Percentiles rank a stretch among this genome's conserved stretches.
These are phyloP conservation scores for Sesamia inferens DNA, from an alignment of 2,888 invertebrate genomes.

Conservation along the genomic window DNA sequence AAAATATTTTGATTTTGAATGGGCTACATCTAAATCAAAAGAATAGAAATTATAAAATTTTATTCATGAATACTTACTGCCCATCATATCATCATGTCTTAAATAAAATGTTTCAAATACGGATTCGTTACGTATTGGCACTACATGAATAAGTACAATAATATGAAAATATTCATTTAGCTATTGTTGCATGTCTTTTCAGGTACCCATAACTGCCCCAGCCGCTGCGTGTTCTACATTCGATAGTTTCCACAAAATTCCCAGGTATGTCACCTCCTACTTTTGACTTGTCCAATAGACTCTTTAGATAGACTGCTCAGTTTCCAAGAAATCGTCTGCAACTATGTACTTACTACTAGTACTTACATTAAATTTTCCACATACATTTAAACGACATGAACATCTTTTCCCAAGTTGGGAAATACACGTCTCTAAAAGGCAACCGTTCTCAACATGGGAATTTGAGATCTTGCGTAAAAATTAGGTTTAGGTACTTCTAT, in stretches of 20 bases:
- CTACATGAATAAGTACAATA: background rate
- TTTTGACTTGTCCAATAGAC: background rate
- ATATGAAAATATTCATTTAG: background rate
- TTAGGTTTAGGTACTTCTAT: conserved; percentile 14
- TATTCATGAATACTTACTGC: background rate
- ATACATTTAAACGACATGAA: conserved; percentile 35
- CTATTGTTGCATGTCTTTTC: conserved; percentile 29
- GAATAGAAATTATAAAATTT: background rate
- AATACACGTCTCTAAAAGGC: conserved; percentile 40
- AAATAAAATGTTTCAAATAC: background rate
- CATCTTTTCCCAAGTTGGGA: conserved; percentile 47
- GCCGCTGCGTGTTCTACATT: conserved; percentile 62
- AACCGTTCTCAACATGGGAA: conserved; percentile 20
- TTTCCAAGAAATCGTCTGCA: conserved; percentile 28
- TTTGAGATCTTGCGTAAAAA: conserved; percentile 27
- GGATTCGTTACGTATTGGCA: too few relatives aligned
- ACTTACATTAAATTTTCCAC: conserved; percentile 46
- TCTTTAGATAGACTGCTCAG: conserved; percentile 4
- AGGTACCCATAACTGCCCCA: conserved; percentile 54
- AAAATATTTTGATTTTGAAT: background rate
- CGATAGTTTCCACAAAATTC: conserved; percentile 52
- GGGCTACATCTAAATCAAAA: background rate
- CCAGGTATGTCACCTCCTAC: conserved; percentile 37
- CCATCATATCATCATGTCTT: too few relatives aligned
- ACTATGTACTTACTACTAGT: background rate